Evolutionary conservation across 2,113 vertebrate genomes (phyloP).

Genomic region (Bujurquina vittata): DNA sequence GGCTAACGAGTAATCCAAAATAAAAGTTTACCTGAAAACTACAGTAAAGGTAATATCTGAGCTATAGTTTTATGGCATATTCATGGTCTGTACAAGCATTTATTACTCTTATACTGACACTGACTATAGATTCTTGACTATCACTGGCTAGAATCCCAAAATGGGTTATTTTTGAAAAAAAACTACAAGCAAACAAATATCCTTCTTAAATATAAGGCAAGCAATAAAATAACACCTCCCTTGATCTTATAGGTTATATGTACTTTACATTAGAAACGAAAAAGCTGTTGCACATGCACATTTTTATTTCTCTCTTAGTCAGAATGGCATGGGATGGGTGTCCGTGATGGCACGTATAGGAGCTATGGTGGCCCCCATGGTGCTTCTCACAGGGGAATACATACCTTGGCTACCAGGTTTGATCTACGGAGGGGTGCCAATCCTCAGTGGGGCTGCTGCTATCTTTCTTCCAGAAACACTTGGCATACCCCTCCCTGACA

Average conservation of each 20-base stretch:
- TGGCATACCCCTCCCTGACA: conserved; percentile 81
- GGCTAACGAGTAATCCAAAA: background rate
- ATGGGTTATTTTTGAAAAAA: no score
- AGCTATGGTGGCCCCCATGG: conserved; percentile 83
- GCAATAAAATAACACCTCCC: no score
- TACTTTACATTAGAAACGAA: no score
- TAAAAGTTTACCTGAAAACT: background rate
- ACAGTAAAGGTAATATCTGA: background rate
- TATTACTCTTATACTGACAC: background rate
- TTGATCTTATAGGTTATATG: no score
- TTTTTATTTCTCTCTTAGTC: conserved; percentile 67
- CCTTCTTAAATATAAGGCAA: no score
- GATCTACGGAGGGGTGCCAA: conserved; percentile 81
- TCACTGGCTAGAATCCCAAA: background rate
- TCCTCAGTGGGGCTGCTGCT: conserved; percentile 77
- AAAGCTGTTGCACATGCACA: no score
- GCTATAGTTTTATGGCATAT: background rate
- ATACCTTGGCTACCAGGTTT: conserved; percentile 76
- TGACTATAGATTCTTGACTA: background rate
- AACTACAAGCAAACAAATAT: no score
- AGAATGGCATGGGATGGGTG: conserved; percentile 84
- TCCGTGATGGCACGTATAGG: conserved; percentile 82
- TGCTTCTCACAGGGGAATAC: conserved; percentile 72
- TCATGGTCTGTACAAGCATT: background rate
- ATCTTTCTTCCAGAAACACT: conserved; percentile 85